Evolutionary conservation across 2,113 vertebrate genomes (phyloP), one percentile per base, ranked within the genome.

Genomic region (Dipodomys spectabilis): DNA sequence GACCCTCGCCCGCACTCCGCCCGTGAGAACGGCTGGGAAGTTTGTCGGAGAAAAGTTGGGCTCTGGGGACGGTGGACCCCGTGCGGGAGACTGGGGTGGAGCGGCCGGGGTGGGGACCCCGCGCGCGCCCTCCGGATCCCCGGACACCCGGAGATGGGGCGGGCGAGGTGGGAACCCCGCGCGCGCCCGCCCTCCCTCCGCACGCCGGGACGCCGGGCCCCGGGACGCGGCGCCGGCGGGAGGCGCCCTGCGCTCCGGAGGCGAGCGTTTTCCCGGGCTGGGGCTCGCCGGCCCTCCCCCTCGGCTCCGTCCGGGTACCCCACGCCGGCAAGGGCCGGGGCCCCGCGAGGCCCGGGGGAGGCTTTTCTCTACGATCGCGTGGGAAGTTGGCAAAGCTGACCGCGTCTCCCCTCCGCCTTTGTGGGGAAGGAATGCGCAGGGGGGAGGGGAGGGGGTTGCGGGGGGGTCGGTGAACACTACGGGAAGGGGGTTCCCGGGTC

Each of bases 351-450:
- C 80, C 82, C 16, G 39, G 0, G 3, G 73, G 83, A 57, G 81
- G 45, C 45, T 39, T 39, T 39, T 39, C 65, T 92, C 92, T 44
- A 65, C 1, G 0, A 65, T 74, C 90, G 49, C 62, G 86, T 79
- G 23, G 91, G 39, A 91, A 96, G 94, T 96, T 95, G 96, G 98
- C 98, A 97, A 97, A 97, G 98, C 97, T 97, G 97, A 95, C 97
- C 94, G 97, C 97, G 95, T 94, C 98, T 84, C 91, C 92, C 93
- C 68, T 80, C 97, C 97, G 90, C 97, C 60, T 97, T 92, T 98
- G 97, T 98, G 97, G 86, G 67, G 95, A 93, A 88, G n/a, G 97
- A 92, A 84, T 93, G 96, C 95, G 96, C 92, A 94, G 67, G 92
- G 49, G 18, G 22, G 85, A 7, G 86, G 88, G 44, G 3, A 44